A percentile compares a stretch with the other conserved stretches of the same genome.
Evolutionary conservation across 2,888 invertebrate genomes (phyloP).

Genomic region (Merodon equestris): DNA sequence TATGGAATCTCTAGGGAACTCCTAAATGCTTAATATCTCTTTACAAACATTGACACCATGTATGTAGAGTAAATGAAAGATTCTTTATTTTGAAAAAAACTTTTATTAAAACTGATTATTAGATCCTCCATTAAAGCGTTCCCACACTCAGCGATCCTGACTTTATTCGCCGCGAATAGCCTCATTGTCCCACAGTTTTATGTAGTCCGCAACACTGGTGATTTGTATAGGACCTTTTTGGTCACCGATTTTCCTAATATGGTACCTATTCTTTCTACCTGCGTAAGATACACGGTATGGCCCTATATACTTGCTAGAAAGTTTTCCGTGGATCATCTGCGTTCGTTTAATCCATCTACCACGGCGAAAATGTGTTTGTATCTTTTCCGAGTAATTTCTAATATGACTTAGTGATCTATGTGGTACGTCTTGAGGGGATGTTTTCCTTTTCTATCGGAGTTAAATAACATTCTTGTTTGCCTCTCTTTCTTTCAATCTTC

Average conservation of each 20-base stretch:
- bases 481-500: constrained; percentile 5
- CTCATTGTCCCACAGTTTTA: constrained; percentile 24
- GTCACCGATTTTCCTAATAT: constrained; percentile 5
- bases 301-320: no score
- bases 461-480: constrained; percentile 20
- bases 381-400: constrained; percentile 21
- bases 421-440: no score
- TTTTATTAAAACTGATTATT: no score
- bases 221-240: constrained; percentile 40
- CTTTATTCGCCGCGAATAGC: constrained; percentile 15
- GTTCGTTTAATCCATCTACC: constrained; percentile 69
- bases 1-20: no score
- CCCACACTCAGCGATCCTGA: constrained; percentile 29
- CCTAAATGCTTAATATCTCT: no score
- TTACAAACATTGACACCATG: no score
- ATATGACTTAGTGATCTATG: no score
- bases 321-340: constrained; percentile 22
- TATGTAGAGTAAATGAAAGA: no score
- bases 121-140: neutral
- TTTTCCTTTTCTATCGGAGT: no score
- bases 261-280: constrained; percentile 22
- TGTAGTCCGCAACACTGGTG: constrained; percentile 29
- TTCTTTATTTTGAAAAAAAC: no score
- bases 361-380: constrained; percentile 72
- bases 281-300: constrained; percentile 4